Evolutionary conservation across 92 coral and sea anemone genomes (phyloP).

Genomic region (Hydrozoanthus gracilis): DNA sequence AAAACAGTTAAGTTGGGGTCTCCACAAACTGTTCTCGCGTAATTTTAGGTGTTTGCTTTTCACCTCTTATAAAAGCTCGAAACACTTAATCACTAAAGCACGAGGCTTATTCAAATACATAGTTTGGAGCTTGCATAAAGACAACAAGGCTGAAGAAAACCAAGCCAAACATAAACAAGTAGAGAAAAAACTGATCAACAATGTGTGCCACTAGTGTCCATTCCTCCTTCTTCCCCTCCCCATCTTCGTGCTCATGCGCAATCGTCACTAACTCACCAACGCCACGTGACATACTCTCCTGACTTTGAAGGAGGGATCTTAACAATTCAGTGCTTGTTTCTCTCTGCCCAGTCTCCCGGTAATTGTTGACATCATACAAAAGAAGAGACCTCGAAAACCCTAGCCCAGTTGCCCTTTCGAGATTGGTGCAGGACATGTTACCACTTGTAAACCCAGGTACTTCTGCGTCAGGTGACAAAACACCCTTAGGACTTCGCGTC

Average conservation of each 20-base stretch:
- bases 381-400: conserved; percentile 39
- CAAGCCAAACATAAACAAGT: conserved; percentile 47
- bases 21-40: not conserved
- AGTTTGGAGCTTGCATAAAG: conserved; percentile 56
- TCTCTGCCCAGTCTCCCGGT: conserved; percentile 25
- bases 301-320: conserved; percentile 18
- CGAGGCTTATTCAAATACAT: conserved; percentile 16
- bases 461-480: conserved; percentile 15
- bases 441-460: conserved; percentile 7
- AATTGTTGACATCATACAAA: conserved; percentile 39
- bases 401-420: conserved; percentile 35
- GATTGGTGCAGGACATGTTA: conserved; percentile 31
- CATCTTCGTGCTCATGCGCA: conserved; percentile 68
- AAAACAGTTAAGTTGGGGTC: not conserved
- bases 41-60: not conserved
- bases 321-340: conserved; percentile 16
- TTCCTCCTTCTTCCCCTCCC: conserved; percentile 62
- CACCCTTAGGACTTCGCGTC: conserved; percentile 17
- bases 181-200: conserved; percentile 62
- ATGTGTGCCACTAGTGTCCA: conserved; percentile 69
- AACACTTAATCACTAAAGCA: not conserved
- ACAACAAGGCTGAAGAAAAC: conserved; percentile 48
- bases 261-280: conserved; percentile 47
- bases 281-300: conserved; percentile 42
- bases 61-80: not conserved